phyloP scores from a whole-genome alignment of 2,113 vertebrate genomes.

The Zapus hudsonius region DNA sequence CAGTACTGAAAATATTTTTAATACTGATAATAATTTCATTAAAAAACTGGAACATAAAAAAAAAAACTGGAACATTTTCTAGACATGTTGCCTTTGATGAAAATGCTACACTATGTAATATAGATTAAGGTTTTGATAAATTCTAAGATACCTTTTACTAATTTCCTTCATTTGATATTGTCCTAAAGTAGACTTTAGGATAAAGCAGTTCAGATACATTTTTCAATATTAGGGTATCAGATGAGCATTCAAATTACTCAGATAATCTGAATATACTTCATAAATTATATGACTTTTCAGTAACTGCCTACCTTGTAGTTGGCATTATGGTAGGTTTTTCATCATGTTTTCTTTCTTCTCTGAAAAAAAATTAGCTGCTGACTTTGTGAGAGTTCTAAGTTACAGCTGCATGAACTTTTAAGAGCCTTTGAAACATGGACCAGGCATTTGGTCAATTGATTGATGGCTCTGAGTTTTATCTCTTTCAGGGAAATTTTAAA shows the following conservation, averaged over 20 bases:
- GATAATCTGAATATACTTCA: neutral
- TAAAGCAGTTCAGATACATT: neutral
- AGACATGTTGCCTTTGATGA: neutral
- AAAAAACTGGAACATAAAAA: neutral
- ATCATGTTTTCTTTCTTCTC: conserved; percentile 42
- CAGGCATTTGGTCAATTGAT: conserved; percentile 70
- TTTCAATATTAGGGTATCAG: neutral
- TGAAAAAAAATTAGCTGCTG: conserved; percentile 63
- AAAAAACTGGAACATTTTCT: neutral
- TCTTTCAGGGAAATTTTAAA: conserved; percentile 77
- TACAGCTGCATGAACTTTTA: conserved; percentile 66
- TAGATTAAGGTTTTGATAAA: neutral
- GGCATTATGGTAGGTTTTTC: neutral
- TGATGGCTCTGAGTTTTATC: conserved; percentile 77
- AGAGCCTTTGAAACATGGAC: conserved; percentile 69
- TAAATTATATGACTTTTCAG: conserved; percentile 9
- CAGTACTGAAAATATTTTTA: neutral
- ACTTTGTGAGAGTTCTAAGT: conserved; percentile 64
- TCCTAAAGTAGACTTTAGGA: neutral
- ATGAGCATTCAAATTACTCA: neutral
- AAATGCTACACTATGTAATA: neutral
- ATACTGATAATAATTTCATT: neutral
- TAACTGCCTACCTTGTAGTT: conserved; percentile 12
- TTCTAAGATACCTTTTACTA: neutral
- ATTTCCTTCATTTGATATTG: conserved; percentile 49